These are phyloP conservation scores for Netelia virgata DNA, from an alignment of 2,888 invertebrate genomes.

Conservation along the genomic window DNA sequence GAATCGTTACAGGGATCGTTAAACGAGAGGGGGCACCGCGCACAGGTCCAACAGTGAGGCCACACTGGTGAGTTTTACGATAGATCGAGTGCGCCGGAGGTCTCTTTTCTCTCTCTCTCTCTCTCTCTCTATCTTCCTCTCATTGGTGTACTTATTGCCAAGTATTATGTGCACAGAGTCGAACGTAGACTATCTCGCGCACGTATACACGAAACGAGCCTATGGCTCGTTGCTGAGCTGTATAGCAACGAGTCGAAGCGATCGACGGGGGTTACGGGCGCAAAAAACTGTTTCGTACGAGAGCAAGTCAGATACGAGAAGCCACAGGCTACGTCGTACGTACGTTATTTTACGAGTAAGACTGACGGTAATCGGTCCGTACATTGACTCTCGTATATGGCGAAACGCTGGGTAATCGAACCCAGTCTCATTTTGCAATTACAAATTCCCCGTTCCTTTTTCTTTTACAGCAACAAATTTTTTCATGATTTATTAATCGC, in stretches of 20 bases:
- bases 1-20: constrained; percentile 68
- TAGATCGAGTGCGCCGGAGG: constrained; percentile 57
- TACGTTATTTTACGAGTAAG: constrained; percentile 53
- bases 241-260: constrained; percentile 3
- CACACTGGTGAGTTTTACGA: constrained; percentile 63
- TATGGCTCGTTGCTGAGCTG: constrained; percentile 36
- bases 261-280: constrained; percentile 55
- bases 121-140: constrained; percentile 48
- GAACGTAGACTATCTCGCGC: constrained; percentile 33
- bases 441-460: not conserved
- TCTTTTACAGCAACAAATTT: not conserved
- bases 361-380: constrained; percentile 43
- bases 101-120: constrained; percentile 52
- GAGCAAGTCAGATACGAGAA: constrained; percentile 39
- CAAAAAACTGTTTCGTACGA: constrained; percentile 63
- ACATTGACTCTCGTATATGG: constrained; percentile 18
- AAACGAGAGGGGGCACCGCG: constrained; percentile 42
- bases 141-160: constrained; percentile 20
- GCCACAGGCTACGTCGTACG: constrained; percentile 48
- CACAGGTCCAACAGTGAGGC: constrained; percentile 37
- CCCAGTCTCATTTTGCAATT: not conserved
- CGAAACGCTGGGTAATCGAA: not conserved
- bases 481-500: constrained; percentile 10
- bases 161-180: not conserved
- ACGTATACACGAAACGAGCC: constrained; percentile 28